Percentiles rank a stretch among this genome's conserved stretches.
phyloP scores from a whole-genome alignment of 1,140 invertebrate genomes.

The Polypedilum vanderplanki region DNA sequence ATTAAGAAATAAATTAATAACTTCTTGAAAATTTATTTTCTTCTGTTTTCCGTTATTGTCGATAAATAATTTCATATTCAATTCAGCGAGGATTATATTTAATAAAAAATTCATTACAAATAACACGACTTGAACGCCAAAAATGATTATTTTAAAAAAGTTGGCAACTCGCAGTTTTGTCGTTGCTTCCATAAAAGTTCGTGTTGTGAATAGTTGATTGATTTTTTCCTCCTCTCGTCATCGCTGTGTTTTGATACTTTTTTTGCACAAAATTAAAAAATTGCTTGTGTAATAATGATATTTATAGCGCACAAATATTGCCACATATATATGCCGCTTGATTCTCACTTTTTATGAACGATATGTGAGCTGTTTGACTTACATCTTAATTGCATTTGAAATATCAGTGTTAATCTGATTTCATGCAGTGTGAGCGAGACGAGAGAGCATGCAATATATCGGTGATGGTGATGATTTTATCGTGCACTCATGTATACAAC shows the following conservation, averaged over 20 bases:
- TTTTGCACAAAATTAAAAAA: not conserved
- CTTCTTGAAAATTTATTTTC: not conserved
- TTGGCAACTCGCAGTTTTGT: slow-evolving; percentile 3
- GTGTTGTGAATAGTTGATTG: slow-evolving; percentile 12
- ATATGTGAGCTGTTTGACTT: too few species aligned
- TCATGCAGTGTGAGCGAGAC: too few species aligned
- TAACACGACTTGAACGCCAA: not conserved
- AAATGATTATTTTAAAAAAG: not conserved
- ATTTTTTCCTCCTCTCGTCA: not conserved
- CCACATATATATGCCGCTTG: too few species aligned
- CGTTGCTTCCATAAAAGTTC: not conserved
- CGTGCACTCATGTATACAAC: too few species aligned
- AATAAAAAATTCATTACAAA: slow-evolving; percentile 8
- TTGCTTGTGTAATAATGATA: not conserved
- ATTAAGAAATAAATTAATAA: not conserved
- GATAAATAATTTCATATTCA: not conserved
- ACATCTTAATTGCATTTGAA: too few species aligned
- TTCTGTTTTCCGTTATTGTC: not conserved
- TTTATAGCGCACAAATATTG: not conserved
- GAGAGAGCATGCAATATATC: too few species aligned
- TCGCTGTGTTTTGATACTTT: not conserved
- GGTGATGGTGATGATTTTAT: too few species aligned
- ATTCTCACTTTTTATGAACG: too few species aligned
- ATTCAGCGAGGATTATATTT: not conserved
- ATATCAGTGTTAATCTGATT: too few species aligned